Evolutionary conservation across 1,140 invertebrate genomes (phyloP), one percentile per base, ranked within the genome.

Genomic region (Lepidotrigona ventralis): DNA sequence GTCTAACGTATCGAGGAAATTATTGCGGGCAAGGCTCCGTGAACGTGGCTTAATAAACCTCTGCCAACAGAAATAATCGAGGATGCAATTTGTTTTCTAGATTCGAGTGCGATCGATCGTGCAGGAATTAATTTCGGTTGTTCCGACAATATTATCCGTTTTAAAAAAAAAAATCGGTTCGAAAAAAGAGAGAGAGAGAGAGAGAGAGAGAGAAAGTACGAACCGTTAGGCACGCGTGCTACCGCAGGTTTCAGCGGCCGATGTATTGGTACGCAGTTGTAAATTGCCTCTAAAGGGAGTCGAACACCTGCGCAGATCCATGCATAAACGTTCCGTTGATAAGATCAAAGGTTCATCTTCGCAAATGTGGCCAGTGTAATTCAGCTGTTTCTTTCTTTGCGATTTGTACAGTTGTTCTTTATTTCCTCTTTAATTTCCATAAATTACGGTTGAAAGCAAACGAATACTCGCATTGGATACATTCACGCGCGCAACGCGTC

Each of bases 301-400:
- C 21, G 46, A 33, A 56, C 86, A 87, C 85, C 85, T 87, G 86
- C 83, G 68, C 75, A 29, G 85, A 85, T 85, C 39, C 77, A 79
- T 60, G 63, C 60, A 58, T 75, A 83, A 80, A 86, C 63, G 77
- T 73, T 53, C 53, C 46, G 23, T 15, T 51, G 86, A 86, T 87
- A 87, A 73, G 68, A 87, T 87, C 86, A 63, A 79, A 72, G 79
- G 68, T 81, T 74, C 85, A 78, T 73, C 81, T 63, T 86, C 60
- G 73, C 74, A 74, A 82, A 46, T 53, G 77, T 12, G 21, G 63
- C 58, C 33, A n/a, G 39, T 17, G 15, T 69, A 46, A 78, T 78
- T 78, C 81, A 78, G 81, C 75, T 83, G 74, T 83, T 83, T 83
- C 81, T 78, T 76, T 56, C 74, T 83, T 70, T 78, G 53, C 75